A percentile compares a stretch with the other conserved stretches of the same genome.
Evolutionary conservation across 2,113 vertebrate genomes (phyloP).

Genomic region (Passer montanus): DNA sequence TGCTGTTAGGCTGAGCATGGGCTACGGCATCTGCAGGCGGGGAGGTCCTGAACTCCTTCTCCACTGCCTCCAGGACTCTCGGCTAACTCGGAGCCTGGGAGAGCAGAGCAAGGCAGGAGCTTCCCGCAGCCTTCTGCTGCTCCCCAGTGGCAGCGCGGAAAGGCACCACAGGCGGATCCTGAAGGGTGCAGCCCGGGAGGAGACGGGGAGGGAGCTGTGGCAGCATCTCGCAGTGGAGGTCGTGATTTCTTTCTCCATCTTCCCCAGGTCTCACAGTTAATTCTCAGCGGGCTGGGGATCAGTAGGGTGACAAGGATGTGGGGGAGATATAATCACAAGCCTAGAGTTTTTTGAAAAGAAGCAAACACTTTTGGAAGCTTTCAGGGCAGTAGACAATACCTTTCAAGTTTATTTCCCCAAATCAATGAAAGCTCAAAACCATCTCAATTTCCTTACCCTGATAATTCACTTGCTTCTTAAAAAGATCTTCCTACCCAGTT

Average conservation of each 20-base stretch:
- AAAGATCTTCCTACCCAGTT: accelerated
- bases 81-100: accelerated
- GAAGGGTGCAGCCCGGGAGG: background rate
- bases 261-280: background rate
- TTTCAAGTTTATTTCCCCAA: background rate
- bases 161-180: background rate
- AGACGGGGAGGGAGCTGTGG: background rate
- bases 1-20: background rate
- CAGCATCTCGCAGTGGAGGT: too few relatives aligned
- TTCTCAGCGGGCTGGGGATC: background rate
- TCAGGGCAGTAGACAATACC: background rate
- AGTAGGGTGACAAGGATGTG: background rate
- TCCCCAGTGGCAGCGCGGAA: background rate
- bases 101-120: background rate
- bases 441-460: background rate
- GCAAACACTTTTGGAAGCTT: background rate
- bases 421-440: background rate
- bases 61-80: accelerated
- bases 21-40: background rate
- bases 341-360: background rate
- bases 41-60: background rate
- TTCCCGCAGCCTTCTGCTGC: constrained; percentile 30
- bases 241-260: background rate
- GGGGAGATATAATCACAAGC: background rate
- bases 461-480: background rate